Conservation (phyloP, 2,888 invertebrate genomes). For the Pseudococcus longispinus region DNA sequence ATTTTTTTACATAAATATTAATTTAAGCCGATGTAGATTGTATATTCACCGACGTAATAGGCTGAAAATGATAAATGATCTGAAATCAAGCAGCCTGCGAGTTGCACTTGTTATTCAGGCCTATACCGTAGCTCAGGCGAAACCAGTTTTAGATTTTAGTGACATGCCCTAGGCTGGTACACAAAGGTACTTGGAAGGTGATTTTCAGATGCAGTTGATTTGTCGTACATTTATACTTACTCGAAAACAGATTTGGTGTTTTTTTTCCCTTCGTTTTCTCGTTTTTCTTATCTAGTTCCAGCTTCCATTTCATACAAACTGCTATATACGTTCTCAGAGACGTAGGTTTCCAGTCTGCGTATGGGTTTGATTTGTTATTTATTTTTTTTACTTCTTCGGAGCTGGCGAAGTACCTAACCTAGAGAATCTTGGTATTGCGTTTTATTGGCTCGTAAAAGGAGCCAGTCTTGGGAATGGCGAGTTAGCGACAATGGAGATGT, state of each 20-base stretch:
- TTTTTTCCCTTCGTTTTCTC: background rate
- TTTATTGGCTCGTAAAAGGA: constrained; percentile 3
- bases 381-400: background rate
- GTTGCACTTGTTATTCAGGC: background rate
- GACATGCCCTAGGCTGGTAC: background rate
- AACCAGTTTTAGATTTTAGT: background rate
- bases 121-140: background rate
- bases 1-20: background rate
- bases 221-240: background rate
- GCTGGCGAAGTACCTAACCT: background rate
- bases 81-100: background rate
- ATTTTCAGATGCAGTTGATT: background rate
- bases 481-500: background rate
- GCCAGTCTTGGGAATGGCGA: background rate
- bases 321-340: too few species aligned
- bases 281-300: background rate
- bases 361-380: background rate
- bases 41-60: background rate
- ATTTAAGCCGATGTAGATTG: background rate
- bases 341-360: background rate
- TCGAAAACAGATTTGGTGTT: background rate
- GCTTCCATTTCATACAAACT: background rate
- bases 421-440: background rate
- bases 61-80: background rate
- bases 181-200: background rate